A percentile compares a stretch with the other conserved stretches of the same genome.
phyloP scores from a whole-genome alignment of 2,888 invertebrate genomes.

The Philhelius pedissequus region DNA sequence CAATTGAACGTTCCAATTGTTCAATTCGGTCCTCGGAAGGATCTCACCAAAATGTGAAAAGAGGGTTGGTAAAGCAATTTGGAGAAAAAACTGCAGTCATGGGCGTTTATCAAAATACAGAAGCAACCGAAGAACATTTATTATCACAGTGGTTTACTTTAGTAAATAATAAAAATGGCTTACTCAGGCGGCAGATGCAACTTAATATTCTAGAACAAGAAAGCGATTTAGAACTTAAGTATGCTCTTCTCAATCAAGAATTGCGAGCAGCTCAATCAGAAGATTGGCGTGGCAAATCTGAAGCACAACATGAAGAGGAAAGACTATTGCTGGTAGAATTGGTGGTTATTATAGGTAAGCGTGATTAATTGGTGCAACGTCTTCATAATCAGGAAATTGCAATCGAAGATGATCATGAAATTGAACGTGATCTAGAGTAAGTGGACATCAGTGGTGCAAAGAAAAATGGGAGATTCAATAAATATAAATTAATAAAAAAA shows the following conservation, averaged over 20 bases:
- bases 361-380: slow-evolving; percentile 97
- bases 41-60: too few relatives aligned
- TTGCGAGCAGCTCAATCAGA: slow-evolving; percentile 92
- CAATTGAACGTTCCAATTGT: too few relatives aligned
- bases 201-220: slow-evolving; percentile 97
- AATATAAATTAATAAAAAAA: too few relatives aligned
- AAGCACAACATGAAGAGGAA: slow-evolving; percentile 93
- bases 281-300: slow-evolving; percentile 97
- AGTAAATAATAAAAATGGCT: slow-evolving; percentile 97
- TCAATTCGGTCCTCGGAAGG: too few relatives aligned
- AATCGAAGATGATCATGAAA: slow-evolving; percentile 95
- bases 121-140: slow-evolving; percentile 86
- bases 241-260: slow-evolving; percentile 93
- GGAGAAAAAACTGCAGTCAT: too few relatives aligned
- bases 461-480: slow-evolving; percentile 93
- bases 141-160: slow-evolving; percentile 97
- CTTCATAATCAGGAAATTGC: slow-evolving; percentile 97
- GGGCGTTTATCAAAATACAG: too few relatives aligned
- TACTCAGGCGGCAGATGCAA: slow-evolving; percentile 97
- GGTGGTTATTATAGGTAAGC: slow-evolving; percentile 95
- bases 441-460: slow-evolving; percentile 89
- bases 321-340: slow-evolving; percentile 92
- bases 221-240: slow-evolving; percentile 93
- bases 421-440: slow-evolving; percentile 90
- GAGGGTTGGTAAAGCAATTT: too few relatives aligned